Evolutionary conservation across 2,888 invertebrate genomes (phyloP).

Genomic region (Phyllotreta cruciferae): DNA sequence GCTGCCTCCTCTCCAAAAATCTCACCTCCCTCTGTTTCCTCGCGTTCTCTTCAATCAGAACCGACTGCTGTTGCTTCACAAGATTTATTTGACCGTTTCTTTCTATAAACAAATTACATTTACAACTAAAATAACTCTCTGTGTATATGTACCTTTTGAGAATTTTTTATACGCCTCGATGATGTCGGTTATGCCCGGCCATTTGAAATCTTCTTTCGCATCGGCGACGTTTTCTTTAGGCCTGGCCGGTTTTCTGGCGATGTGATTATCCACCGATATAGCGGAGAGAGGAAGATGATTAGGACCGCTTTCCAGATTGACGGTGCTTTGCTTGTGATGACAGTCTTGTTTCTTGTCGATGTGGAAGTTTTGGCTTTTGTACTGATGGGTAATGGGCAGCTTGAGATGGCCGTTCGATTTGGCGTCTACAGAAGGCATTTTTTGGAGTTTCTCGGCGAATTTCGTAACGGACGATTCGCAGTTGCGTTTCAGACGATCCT

Average conservation of each 20-base stretch:
- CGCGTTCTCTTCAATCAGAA: constrained; percentile 62
- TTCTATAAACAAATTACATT: constrained; percentile 52
- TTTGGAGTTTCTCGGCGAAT: constrained; percentile 57
- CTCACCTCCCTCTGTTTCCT: constrained; percentile 62
- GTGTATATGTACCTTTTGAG: constrained; percentile 61
- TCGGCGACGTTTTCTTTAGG: constrained; percentile 32
- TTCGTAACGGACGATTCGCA: constrained; percentile 61
- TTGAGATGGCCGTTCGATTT: constrained; percentile 44
- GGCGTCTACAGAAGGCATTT: constrained; percentile 53
- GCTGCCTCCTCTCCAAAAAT: constrained; percentile 53
- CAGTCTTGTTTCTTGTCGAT: constrained; percentile 38
- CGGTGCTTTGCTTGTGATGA: neutral
- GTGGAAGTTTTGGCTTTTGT: constrained; percentile 29
- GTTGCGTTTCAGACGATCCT: constrained; percentile 68
- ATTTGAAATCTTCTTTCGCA: constrained; percentile 46
- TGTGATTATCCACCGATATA: constrained; percentile 17
- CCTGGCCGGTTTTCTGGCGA: constrained; percentile 15
- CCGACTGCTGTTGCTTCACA: constrained; percentile 61
- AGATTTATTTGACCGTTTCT: constrained; percentile 62
- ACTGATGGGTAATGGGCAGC: constrained; percentile 47
- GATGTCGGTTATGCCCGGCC: constrained; percentile 64
- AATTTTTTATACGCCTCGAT: constrained; percentile 64
- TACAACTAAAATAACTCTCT: no score
- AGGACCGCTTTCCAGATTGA: constrained; percentile 13
- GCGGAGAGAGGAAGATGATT: constrained; percentile 21